Base-by-base conservation (phyloP, 2,888 invertebrate species). In the Ganaspis brasiliensis region DNA sequence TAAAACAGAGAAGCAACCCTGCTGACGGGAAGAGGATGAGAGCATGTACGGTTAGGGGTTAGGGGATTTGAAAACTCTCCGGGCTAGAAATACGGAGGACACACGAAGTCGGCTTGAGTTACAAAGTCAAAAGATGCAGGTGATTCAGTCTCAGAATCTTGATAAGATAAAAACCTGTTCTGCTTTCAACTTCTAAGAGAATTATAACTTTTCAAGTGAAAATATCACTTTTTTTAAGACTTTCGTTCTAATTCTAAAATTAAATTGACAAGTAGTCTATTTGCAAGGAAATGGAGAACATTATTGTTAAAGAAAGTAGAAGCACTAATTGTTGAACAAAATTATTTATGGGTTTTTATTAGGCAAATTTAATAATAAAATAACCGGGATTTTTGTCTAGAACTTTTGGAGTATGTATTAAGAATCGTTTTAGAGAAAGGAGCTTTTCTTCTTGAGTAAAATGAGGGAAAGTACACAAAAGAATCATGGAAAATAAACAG, bases 401-500 rank as follows among this genome's bases (percentile, higher is more conserved):
- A 40, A 14, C 12, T 40, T 19, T 8, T 1, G 10, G n/a, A 24
- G 21, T 37, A 21, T 67, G 21, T 37, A 21, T 67, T 37, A 67
- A 67, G 12, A 67, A 24, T 67, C n/a, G n/a, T 67, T 67, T 67
- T 49, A 24, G 9, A 24, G 45, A 45, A 49, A 67, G 45, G 14
- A 24, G 26, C n/a, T 45, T 45, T 12, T 40, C n/a, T 67, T 45
- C 3, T 49, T 14, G 9, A 8, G 24, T 6, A 10, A 49, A 52
- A 56, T 37, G 19, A 55, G 21, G 16, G 37, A 37, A 72, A 72
- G 26, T 19, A 31, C n/a, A 16, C 12, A 70, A 49, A 35, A 71
- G 59, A 71, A 35, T 72, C n/a, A 26, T n/a, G 59, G 49, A 76
- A 31, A 67, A 73, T 80, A 73, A 79, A 75, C 76, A 76, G 56